Base-by-base conservation (phyloP, 1,140 invertebrate genomes). In the Acromyrmex echinatior region DNA sequence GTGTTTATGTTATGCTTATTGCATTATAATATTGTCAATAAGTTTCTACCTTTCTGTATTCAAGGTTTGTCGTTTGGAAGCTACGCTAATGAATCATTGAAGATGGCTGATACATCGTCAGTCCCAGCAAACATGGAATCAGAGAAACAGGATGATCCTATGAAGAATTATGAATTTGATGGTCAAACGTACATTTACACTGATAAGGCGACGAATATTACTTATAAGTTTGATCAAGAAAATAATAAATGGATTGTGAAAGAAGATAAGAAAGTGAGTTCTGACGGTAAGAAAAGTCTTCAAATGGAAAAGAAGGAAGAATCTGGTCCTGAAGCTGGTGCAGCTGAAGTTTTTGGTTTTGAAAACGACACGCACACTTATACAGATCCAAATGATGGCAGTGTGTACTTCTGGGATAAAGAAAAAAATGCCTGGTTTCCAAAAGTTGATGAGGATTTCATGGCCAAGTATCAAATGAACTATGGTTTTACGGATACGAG, bases 401-500 rank as follows among this genome's bases (percentile, higher is more conserved):
- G 97, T 10, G 97, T 97, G 78, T 99, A 97, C 95, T 97, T 99
- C 93, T 99, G 98, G 98, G 98, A 99, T 95, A 96, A 96, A 71
- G 96, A 97, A 53, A 99, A 98, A 94, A 97, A 97, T 91, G 99
- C 98, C 7, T 99, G 99, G 98, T 98, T 99, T 96, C 99, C 99
- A 28, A 99, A 99, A 97, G 97, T 99, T 82, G 98, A 99, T 96
- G 98, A 99, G 92, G 98, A 99, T 90, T 99, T 99, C 93, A 97
- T 99, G 95, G 99, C 99, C 1, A 96, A 96, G 74, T 99, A 99
- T 96, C 99, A 99, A 96, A 97, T 99, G 97, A 98, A 96, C 94
- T 99, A 99, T 96, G 99, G 99, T 7, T 98, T 98, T 94, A 96
- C 94, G 25, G 94, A 96, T 86, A 39, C 92, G 7, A 93, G 93